Conservation (phyloP, 35 echinoderm and acorn worm species). For the Heliocidaris tuberculata region DNA sequence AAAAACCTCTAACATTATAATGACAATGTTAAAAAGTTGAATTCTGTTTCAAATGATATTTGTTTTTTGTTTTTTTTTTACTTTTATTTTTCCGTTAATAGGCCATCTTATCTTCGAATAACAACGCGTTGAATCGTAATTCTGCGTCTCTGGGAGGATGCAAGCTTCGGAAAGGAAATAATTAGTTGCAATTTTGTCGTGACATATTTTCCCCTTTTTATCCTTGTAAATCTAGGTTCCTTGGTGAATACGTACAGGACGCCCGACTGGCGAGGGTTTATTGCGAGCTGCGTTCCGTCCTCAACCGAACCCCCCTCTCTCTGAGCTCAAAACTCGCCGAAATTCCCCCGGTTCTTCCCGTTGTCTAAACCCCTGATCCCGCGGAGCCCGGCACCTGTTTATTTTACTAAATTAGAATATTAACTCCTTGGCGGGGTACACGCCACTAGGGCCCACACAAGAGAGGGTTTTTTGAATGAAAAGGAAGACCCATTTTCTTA, state of each 20-base stretch:
- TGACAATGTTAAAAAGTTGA: too few relatives aligned
- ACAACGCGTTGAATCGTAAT: background rate
- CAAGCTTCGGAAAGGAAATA: background rate
- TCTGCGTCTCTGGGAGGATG: background rate
- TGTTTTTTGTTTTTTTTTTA: too few relatives aligned
- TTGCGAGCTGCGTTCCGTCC: background rate
- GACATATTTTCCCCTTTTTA: background rate
- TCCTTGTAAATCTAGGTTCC: background rate
- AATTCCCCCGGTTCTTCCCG: conserved; percentile 50
- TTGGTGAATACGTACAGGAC: background rate
- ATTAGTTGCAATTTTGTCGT: background rate
- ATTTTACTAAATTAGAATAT: conserved; percentile 47
- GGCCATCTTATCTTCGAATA: too few relatives aligned
- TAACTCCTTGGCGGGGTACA: conserved; percentile 33
- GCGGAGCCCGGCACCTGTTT: conserved; percentile 40
- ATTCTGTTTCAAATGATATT: too few relatives aligned
- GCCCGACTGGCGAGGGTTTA: background rate
- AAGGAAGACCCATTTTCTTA: background rate
- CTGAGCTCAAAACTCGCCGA: conserved; percentile 4
- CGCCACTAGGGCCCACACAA: conserved; percentile 38
- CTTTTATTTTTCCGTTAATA: too few relatives aligned
- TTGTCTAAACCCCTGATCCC: conserved; percentile 45
- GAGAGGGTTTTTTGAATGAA: background rate
- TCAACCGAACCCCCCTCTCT: background rate
- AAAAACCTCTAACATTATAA: too few relatives aligned